Evolutionary conservation across 2,888 invertebrate genomes (phyloP), one percentile per base, ranked within the genome.

Genomic region (Pyrochroa serraticornis): DNA sequence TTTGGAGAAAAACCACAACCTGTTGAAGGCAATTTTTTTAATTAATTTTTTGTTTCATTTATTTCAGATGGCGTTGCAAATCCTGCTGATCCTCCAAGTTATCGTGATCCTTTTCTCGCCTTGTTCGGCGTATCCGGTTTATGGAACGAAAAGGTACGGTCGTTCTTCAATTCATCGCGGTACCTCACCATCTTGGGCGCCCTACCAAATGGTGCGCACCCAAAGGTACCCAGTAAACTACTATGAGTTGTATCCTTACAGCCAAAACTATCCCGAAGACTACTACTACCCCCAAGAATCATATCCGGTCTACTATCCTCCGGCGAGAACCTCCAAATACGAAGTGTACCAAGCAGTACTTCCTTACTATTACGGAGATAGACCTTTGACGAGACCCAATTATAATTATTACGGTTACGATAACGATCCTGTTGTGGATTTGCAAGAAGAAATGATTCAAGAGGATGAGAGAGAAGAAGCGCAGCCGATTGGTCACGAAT

Each of bases 401-500:
- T 69, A 80, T 58, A 75, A 71, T 49, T 81, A 81, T 63, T 77
- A 78, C 33, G 79, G n/a, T n/a, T n/a, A n/a, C n/a, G n/a, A 81
- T 61, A 77, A 76, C 33, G 77, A 80, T 38, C 78, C 78, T 6
- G 79, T 82, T 6, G 82, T 83, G 57, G 83, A 83, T 63, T 76
- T 83, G 7, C 84, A 86, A 63, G 87, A 87, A 60, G 84, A 83
- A 61, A 82, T 86, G 34, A 78, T 85, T 35, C 82, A 83, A 50
- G 86, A 87, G 71, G 84, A 85, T 62, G 85, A 87, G 71, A 79
- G 85, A 46, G 82, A 86, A 69, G 76, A 85, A 36, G 80, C 85
- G 8, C 79, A 86, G 33, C 86, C 87, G 0, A 84, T 87, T 22
- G 87, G 86, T n/a, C 87, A 87, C 70, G 87, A 87, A 73, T 85